Evolutionary conservation across 2,797 vertebrate species (phyloP).

Genomic region (Enteromius mattozi): DNA sequence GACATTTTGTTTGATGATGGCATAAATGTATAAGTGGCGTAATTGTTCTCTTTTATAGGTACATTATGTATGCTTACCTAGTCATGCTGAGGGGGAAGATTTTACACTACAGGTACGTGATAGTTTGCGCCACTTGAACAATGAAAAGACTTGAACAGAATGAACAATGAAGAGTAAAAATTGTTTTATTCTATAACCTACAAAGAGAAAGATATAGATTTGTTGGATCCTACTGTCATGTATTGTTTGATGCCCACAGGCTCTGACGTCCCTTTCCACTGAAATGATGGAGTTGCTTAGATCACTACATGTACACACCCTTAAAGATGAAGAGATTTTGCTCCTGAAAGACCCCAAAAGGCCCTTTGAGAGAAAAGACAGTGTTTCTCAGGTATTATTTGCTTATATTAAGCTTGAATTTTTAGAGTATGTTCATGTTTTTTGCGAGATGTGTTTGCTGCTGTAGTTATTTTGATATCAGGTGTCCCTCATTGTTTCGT

Average conservation of each 20-base stretch:
- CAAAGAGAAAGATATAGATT: background rate
- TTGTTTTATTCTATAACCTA: background rate
- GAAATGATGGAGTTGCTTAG: constrained; percentile 88
- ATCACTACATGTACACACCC: constrained; percentile 85
- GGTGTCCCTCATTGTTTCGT: constrained; percentile 53
- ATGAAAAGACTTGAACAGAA: background rate
- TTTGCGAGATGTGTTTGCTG: constrained; percentile 17
- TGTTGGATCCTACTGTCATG: background rate
- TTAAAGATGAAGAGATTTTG: constrained; percentile 92
- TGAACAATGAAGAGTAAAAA: background rate
- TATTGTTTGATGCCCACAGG: constrained; percentile 62
- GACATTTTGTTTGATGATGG: background rate
- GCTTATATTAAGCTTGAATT: background rate
- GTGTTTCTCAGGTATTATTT: constrained; percentile 57
- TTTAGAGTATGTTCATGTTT: constrained; percentile 50
- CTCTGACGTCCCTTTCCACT: constrained; percentile 79
- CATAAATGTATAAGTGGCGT: too few relatives aligned
- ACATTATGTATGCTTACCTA: constrained; percentile 81
- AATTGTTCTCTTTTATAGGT: constrained; percentile 70
- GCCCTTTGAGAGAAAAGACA: constrained; percentile 68
- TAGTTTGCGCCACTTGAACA: background rate
- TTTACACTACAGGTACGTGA: constrained; percentile 73
- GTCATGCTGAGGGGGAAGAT: constrained; percentile 75
- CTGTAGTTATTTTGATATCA: constrained; percentile 29
- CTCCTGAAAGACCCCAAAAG: constrained; percentile 88